Conservation (phyloP, 2,888 invertebrate species). For the Eumerus sabulonum region DNA sequence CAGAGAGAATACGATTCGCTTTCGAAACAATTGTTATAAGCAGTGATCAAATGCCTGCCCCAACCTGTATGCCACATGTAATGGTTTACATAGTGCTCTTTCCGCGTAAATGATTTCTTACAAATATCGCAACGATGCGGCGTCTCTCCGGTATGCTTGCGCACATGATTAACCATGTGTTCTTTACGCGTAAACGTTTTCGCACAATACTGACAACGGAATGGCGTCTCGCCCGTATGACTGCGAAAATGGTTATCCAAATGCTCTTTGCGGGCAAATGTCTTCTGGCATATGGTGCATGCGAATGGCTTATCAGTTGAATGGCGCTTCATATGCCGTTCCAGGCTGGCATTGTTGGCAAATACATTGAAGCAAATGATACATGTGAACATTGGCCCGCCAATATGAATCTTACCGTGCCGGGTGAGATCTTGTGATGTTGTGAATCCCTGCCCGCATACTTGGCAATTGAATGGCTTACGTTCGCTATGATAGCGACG, state of each 20-base stretch:
- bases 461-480: conserved; percentile 90
- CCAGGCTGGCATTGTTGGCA: conserved; percentile 85
- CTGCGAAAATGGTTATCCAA: conserved; percentile 91
- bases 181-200: conserved; percentile 92
- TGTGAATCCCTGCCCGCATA: conserved; percentile 90
- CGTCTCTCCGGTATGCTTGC: conserved; percentile 90
- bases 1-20: conserved; percentile 46
- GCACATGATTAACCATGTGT: conserved; percentile 91
- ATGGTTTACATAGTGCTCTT: conserved; percentile 92
- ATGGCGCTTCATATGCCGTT: conserved; percentile 89
- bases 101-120: conserved; percentile 91
- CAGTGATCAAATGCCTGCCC: conserved; percentile 38
- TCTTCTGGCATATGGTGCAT: conserved; percentile 91
- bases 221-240: conserved; percentile 90
- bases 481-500: conserved; percentile 91
- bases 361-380: conserved; percentile 87
- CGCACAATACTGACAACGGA: conserved; percentile 90
- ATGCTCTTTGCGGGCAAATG: conserved; percentile 92
- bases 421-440: conserved; percentile 88
- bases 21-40: conserved; percentile 43
- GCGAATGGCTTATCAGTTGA: conserved; percentile 91
- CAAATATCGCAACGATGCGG: conserved; percentile 92
- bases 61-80: conserved; percentile 84
- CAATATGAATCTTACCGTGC: conserved; percentile 91
- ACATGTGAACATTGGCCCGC: conserved; percentile 87